Evolutionary conservation across 2,113 vertebrate species (phyloP), one percentile per base, ranked within the genome.

Genomic region (Amblyornis subalaris): DNA sequence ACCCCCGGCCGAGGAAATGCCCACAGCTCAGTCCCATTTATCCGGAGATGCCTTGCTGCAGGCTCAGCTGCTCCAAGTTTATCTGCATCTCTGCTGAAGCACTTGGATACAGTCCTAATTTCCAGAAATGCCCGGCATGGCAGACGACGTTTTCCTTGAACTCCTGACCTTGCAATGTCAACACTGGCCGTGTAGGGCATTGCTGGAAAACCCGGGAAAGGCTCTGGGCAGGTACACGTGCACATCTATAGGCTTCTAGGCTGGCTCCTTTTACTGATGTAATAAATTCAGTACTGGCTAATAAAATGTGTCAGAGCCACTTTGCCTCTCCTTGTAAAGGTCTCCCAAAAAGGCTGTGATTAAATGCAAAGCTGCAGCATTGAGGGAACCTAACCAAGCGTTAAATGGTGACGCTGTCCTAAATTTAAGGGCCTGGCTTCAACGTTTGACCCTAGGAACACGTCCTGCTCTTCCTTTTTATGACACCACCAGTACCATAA

Each of bases 261-360:
- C 50, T 69, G 77, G 45, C 65, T 86, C 36, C 40, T 71, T 90
- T 69, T 60, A 87, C 55, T 50, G 69, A 12, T 36, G 65, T 36
- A 36, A 69, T 92, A 93, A 84, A 87, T 40, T 44, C 71, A 84
- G 81, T 78, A 18, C 3, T 25, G 33, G 45, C 73, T 82, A 84
- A 89, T 96, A 94, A 96, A 95, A 81, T 45, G 14, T 82, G 85
- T 91, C 70, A 78, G 57, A 92, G 70, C 28, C 83, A 73, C 77
- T 94, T 86, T 61, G 45, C 53, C 61, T 91, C 70, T 90, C 47
- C 94, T 72, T 92, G 35, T 87, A 89, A 91, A 95, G 50, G n/a
- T 65, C 72, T 81, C 45, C 61, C 73, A 47, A 38, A 44, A 73
- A 92, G 33, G 35, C 40, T 45, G 26, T 69, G 83, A 73, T 79